Percentiles rank a stretch among this genome's conserved stretches.
Conservation (phyloP, 2,888 invertebrate genomes). For the Trichopria drosophilae region DNA sequence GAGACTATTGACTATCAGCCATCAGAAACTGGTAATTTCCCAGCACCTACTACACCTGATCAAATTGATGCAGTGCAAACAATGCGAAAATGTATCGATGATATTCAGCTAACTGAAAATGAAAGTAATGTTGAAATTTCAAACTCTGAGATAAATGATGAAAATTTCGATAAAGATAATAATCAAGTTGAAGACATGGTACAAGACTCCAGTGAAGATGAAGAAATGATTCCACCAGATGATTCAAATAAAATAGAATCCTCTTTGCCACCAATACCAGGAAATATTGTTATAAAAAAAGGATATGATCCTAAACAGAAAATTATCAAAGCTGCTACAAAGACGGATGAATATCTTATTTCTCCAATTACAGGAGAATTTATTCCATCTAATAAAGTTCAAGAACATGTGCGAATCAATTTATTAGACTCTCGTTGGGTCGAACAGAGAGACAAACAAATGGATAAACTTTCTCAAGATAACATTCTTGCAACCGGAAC, state of each 20-base stretch:
- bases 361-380: slow-evolving; percentile 98
- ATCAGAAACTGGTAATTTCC: slow-evolving; percentile 93
- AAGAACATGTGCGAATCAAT: slow-evolving; percentile 97
- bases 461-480: slow-evolving; percentile 90
- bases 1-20: slow-evolving; percentile 99
- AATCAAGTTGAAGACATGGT: slow-evolving; percentile 88
- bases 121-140: slow-evolving; percentile 66
- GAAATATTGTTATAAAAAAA: slow-evolving; percentile 90
- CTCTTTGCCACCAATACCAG: slow-evolving; percentile 83
- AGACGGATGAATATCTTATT: slow-evolving; percentile 87
- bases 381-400: slow-evolving; percentile 95
- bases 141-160: slow-evolving; percentile 52
- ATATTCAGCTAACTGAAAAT: slow-evolving; percentile 85
- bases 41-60: slow-evolving; percentile 95
- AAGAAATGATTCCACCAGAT: slow-evolving; percentile 53
- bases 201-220: slow-evolving; percentile 78
- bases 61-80: slow-evolving; percentile 94
- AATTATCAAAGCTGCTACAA: slow-evolving; percentile 62
- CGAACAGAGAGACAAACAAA: slow-evolving; percentile 91
- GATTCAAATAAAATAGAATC: slow-evolving; percentile 58
- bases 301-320: slow-evolving; percentile 95
- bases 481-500: slow-evolving; percentile 77
- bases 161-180: slow-evolving; percentile 60
- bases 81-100: slow-evolving; percentile 81
- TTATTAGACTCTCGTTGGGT: slow-evolving; percentile 96